Percentiles rank a stretch among this genome's conserved stretches.
Conservation (phyloP, 2,113 vertebrate species). For the Heterotis niloticus region DNA sequence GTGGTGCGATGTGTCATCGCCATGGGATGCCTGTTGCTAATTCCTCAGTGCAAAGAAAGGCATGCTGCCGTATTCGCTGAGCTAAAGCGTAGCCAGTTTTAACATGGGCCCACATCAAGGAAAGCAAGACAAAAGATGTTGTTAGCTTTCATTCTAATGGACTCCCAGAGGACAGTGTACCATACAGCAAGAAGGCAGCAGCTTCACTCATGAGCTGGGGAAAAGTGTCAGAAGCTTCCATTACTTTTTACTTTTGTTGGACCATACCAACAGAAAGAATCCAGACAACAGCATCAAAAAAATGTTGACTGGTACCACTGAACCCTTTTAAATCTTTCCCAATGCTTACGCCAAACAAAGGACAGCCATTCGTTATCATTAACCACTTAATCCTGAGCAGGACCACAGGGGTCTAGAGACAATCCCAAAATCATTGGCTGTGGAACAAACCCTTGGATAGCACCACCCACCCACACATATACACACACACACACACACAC, state of each 20-base stretch:
- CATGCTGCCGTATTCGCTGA: not conserved
- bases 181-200: not conserved
- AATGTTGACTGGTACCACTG: no score
- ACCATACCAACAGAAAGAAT: not conserved
- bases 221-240: not conserved
- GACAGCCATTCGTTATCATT: no score
- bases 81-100: conserved; percentile 21
- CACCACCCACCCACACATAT: no score
- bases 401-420: no score
- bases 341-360: no score
- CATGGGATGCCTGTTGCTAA: conserved; percentile 19
- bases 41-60: conserved; percentile 16
- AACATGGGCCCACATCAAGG: conserved; percentile 21
- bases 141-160: conserved; percentile 40
- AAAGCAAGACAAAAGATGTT: conserved; percentile 30
- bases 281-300: not conserved
- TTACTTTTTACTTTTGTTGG: not conserved
- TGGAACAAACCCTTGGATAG: no score
- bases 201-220: conserved; percentile 1
- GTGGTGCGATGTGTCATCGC: conserved; percentile 16
- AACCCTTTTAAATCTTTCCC: no score
- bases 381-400: no score
- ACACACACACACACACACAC: no score
- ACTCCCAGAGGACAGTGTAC: conserved; percentile 26
- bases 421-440: no score